Evolutionary conservation across 2,797 vertebrate genomes (phyloP), one percentile per base, ranked within the genome.

Genomic region (Bovichtus diacanthus): DNA sequence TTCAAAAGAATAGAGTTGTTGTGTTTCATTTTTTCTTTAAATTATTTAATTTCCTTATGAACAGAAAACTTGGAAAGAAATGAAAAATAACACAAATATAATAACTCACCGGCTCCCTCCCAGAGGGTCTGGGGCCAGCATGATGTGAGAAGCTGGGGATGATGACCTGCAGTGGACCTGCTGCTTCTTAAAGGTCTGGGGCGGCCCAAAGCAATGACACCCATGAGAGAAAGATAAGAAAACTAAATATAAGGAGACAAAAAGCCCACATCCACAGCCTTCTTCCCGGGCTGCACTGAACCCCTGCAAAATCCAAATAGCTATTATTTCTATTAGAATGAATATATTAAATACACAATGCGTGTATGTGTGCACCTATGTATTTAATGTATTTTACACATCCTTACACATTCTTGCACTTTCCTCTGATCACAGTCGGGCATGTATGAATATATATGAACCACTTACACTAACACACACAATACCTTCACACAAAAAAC

Each of bases 41-140:
- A 23, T n/a, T 65, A 50, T 65, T 49, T 51, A 59, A 25, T 78
- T 55, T 65, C 0, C 5, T 51, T 68, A 43, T 56, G 60, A 46
- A 18, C n/a, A 34, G 66, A 16, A 34, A 59, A 31, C 16, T 7
- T 15, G 38, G 12, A 29, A 56, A 47, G 9, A 38, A 34, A 53
- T 56, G 25, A 23, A 29, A 54, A 23, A 34, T 16, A 68, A 53
- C 25, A 62, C 31, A 21, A 25, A 34, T 21, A 31, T 39, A 59
- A 56, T 50, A 43, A 19, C 13, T 76, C 38, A 50, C 31, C 50
- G 46, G 31, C 34, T 47, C 19, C 27, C 13, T 60, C 15, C 9
- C 13, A 1, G 18, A 60, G 51, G 16, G 27, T 44, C 36, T 43
- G 6, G 13, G 25, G 46, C 10, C 18, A 29, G 29, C 6, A 29